These are phyloP conservation scores for Volucella bombylans DNA, from an alignment of 2,888 invertebrate genomes.

Conservation along the genomic window DNA sequence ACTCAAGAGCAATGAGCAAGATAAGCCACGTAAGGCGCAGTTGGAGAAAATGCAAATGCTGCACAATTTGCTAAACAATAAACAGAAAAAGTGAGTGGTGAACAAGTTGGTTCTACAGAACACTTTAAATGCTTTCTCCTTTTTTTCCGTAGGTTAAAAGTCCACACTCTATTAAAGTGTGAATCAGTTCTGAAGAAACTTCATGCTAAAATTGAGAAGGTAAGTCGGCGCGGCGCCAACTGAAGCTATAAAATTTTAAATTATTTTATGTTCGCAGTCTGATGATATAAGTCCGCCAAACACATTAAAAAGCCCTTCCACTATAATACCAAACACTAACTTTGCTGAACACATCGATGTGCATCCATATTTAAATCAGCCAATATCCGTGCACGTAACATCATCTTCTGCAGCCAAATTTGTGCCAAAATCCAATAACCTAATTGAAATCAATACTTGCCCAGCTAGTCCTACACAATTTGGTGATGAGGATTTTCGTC, in stretches of 20 bases:
- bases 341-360: slow-evolving; percentile 49
- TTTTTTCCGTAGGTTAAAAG: slow-evolving; percentile 75
- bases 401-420: slow-evolving; percentile 35
- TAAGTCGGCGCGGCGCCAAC: slow-evolving; percentile 51
- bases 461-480: slow-evolving; percentile 77
- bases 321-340: slow-evolving; percentile 12
- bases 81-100: slow-evolving; percentile 77
- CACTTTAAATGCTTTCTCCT: background rate
- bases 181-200: slow-evolving; percentile 78
- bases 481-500: slow-evolving; percentile 54
- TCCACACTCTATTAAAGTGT: slow-evolving; percentile 78
- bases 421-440: slow-evolving; percentile 40
- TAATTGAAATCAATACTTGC: slow-evolving; percentile 64
- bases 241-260: background rate
- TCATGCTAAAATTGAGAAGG: slow-evolving; percentile 78
- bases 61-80: slow-evolving; percentile 75
- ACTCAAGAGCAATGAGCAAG: slow-evolving; percentile 83
- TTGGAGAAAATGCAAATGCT: slow-evolving; percentile 78
- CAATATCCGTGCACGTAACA: background rate
- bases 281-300: slow-evolving; percentile 54
- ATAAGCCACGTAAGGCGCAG: slow-evolving; percentile 76
- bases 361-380: slow-evolving; percentile 22
- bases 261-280: slow-evolving; percentile 45
- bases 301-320: slow-evolving; percentile 12
- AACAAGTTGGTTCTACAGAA: background rate